phyloP scores from a whole-genome alignment of 2,888 invertebrate species.

The Heliconius ismenius region DNA sequence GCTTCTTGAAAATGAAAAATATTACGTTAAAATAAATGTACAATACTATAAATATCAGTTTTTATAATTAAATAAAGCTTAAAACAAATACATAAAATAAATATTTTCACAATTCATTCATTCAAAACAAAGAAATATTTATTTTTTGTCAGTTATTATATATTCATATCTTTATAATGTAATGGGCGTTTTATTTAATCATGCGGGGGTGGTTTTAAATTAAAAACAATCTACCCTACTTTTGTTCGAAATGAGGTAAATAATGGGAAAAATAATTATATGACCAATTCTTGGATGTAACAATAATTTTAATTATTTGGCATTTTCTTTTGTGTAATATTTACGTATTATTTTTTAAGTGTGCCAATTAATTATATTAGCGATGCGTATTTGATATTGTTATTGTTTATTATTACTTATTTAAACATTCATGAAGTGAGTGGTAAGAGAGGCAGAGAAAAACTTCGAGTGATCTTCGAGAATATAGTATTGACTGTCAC shows the following conservation, averaged over 20 bases:
- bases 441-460: too few relatives aligned
- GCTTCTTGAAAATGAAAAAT: too few relatives aligned
- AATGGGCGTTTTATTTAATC: neutral
- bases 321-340: too few relatives aligned
- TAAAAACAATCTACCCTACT: conserved; percentile 1
- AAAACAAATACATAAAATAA: neutral
- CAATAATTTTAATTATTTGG: neutral
- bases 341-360: too few relatives aligned
- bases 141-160: conserved; percentile 1
- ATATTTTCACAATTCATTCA: neutral
- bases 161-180: neutral
- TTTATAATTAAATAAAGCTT: neutral
- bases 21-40: too few relatives aligned
- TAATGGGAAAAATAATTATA: neutral
- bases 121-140: neutral
- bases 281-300: neutral
- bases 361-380: too few relatives aligned
- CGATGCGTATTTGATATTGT: too few relatives aligned
- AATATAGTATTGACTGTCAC: too few relatives aligned
- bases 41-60: neutral
- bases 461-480: too few relatives aligned
- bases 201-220: neutral
- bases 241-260: neutral
- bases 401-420: too few relatives aligned
- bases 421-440: too few relatives aligned